A percentile compares a stretch with the other conserved stretches of the same genome.
phyloP scores from a whole-genome alignment of 2,797 vertebrate genomes.

The Pantherophis alleghaniensis region DNA sequence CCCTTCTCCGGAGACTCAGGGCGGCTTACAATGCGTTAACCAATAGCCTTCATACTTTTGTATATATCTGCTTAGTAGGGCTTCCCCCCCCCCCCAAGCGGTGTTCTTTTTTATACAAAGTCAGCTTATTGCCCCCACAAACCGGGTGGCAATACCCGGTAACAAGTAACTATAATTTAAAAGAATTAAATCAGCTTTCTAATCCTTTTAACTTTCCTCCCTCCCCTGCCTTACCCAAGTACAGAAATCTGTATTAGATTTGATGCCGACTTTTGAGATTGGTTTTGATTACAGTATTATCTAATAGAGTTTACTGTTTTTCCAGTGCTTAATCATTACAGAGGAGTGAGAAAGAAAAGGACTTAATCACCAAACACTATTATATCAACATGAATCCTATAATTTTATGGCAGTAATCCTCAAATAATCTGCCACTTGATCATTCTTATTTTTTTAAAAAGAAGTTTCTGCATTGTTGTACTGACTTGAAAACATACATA shows the following conservation, averaged over 20 bases:
- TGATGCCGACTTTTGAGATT: slow-evolving; percentile 37
- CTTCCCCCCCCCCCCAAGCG: no score
- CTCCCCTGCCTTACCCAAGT: background rate
- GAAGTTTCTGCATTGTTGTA: background rate
- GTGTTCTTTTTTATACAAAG: no score
- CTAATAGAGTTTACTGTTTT: slow-evolving; percentile 45
- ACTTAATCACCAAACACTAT: background rate
- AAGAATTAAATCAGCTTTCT: background rate
- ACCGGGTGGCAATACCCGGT: no score
- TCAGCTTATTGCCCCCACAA: no score
- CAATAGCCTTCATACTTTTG: no score
- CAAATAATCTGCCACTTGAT: slow-evolving; percentile 20
- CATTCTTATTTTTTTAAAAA: slow-evolving; percentile 21
- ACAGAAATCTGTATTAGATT: background rate
- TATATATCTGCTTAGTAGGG: no score
- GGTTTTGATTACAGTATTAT: slow-evolving; percentile 25
- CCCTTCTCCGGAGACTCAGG: no score
- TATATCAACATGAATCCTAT: slow-evolving; percentile 17
- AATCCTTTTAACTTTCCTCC: no score
- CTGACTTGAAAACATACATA: slow-evolving; percentile 10
- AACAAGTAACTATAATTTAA: background rate
- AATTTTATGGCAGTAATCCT: slow-evolving; percentile 15
- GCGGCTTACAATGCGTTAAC: no score
- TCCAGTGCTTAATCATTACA: slow-evolving; percentile 25
- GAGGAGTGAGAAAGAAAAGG: background rate